Conservation (phyloP, 2,113 vertebrate genomes). For the Cnemophilus loriae region DNA sequence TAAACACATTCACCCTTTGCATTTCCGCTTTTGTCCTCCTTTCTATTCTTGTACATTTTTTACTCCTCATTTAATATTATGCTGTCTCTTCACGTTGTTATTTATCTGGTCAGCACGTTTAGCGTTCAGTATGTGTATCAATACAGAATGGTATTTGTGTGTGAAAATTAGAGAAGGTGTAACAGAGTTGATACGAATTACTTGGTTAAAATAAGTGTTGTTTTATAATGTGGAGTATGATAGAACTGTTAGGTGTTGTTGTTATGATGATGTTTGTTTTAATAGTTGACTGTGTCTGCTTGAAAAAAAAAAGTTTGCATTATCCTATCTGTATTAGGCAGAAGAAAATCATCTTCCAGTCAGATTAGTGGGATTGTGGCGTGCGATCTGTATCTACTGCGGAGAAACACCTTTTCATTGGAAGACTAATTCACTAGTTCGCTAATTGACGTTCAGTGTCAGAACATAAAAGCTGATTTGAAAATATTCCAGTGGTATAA, state of each 20-base stretch:
- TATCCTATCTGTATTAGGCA: neutral
- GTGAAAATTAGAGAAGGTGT: neutral
- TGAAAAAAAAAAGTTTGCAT: neutral
- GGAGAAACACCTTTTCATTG: neutral
- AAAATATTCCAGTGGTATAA: neutral
- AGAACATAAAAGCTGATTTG: neutral
- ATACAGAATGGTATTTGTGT: neutral
- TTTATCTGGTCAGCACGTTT: neutral
- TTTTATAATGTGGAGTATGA: neutral
- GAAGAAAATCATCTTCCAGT: neutral
- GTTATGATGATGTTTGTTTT: neutral
- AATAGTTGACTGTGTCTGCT: neutral
- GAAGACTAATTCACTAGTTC: neutral
- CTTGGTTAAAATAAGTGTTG: neutral
- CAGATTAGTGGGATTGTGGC: neutral
- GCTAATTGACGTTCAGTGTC: neutral
- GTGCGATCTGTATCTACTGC: rapidly evolving
- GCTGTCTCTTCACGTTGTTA: neutral
- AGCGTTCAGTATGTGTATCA: neutral
- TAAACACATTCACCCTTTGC: neutral
- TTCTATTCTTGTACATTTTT: neutral
- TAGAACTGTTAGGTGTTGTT: neutral
- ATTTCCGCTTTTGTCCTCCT: neutral
- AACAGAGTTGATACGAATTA: neutral
- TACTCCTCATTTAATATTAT: neutral